These are phyloP conservation scores for Novumbra hubbsi DNA, from an alignment of 2,797 vertebrate genomes.

Conservation along the genomic window DNA sequence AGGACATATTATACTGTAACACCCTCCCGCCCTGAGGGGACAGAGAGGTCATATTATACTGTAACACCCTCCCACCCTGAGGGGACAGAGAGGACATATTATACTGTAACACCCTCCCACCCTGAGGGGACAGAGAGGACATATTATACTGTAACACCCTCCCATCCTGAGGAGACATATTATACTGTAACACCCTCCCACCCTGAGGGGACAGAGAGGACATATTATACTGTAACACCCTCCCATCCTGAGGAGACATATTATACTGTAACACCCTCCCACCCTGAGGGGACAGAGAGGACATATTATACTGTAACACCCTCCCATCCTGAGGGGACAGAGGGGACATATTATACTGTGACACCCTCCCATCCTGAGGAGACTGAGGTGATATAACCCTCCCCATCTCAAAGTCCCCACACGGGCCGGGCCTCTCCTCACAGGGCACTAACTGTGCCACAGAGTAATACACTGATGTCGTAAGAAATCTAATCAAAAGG, in stretches of 20 bases:
- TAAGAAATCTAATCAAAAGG: constrained; percentile 62
- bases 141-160: too few species aligned
- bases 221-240: not conserved
- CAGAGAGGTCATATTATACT: too few species aligned
- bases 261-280: not conserved
- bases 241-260: not conserved
- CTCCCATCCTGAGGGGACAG: not conserved
- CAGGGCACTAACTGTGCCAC: constrained; percentile 27
- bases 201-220: not conserved
- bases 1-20: too few species aligned
- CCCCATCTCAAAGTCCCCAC: constrained; percentile 2
- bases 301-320: not conserved
- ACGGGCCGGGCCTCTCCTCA: constrained; percentile 39
- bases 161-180: too few species aligned
- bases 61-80: too few species aligned
- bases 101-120: too few species aligned
- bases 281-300: not conserved
- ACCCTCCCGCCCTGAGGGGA: too few species aligned
- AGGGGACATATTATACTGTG: not conserved
- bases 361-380: not conserved
- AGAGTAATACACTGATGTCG: constrained; percentile 42
- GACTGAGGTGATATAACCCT: not conserved
- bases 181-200: too few species aligned
- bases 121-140: too few species aligned
- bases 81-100: too few species aligned